A percentile compares a stretch with the other conserved stretches of the same genome.
Evolutionary conservation across 2,888 invertebrate species (phyloP).

Genomic region (Aleiodes testaceus): DNA sequence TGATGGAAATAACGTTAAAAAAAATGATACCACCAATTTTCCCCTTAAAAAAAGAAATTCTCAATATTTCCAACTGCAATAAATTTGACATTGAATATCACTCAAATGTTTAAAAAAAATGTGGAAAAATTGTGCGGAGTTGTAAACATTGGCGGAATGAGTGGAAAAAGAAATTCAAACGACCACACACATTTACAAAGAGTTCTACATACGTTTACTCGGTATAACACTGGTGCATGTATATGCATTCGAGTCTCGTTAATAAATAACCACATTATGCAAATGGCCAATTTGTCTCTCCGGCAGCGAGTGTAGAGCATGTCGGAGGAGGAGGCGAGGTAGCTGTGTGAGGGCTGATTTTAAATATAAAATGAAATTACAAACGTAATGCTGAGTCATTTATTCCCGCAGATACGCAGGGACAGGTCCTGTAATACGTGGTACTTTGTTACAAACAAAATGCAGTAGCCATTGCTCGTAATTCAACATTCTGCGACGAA

Average conservation of each 20-base stretch:
- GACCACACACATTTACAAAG: slow-evolving; percentile 8
- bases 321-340: slow-evolving; percentile 33
- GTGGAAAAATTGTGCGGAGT: neutral
- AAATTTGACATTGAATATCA: too few relatives aligned
- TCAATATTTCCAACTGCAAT: too few relatives aligned
- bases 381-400: slow-evolving; percentile 65
- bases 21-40: neutral
- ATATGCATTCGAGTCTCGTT: slow-evolving; percentile 55
- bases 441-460: slow-evolving; percentile 42
- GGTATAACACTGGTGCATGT: slow-evolving; percentile 34
- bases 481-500: slow-evolving; percentile 67
- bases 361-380: slow-evolving; percentile 69
- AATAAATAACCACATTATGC: slow-evolving; percentile 69
- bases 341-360: slow-evolving; percentile 55
- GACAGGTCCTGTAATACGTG: slow-evolving; percentile 53
- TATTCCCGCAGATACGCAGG: slow-evolving; percentile 56
- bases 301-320: slow-evolving; percentile 49
- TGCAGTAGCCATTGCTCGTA: slow-evolving; percentile 53
- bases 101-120: too few relatives aligned
- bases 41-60: too few relatives aligned
- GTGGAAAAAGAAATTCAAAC: neutral
- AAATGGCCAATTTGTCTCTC: slow-evolving; percentile 69
- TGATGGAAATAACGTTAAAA: neutral
- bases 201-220: slow-evolving; percentile 6
- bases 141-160: slow-evolving; percentile 7